Evolutionary conservation across 2,113 vertebrate species (phyloP), one percentile per base, ranked within the genome.

Genomic region (Myotis brandtii): DNA sequence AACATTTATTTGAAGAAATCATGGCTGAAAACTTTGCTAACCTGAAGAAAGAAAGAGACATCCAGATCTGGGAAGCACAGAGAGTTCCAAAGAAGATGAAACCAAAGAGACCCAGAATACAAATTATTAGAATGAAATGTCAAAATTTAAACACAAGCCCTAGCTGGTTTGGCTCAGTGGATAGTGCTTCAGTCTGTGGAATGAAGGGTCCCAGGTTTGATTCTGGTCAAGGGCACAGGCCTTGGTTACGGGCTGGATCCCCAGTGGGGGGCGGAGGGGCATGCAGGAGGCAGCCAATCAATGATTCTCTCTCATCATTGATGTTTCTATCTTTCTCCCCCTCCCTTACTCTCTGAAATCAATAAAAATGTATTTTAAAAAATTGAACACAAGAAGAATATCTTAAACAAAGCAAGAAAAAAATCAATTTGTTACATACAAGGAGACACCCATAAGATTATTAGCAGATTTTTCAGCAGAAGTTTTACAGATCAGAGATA

Each of bases 211-310:
- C 6, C 6, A 54, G 52, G 20, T 54, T 54, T 18, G 20, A 18
- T 54, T 54, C 6, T 54, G 7, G 52, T 54, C 52, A 54, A 54
- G 52, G 52, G 18, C 52, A 54, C 6, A 54, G 21, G 52, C 52
- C 52, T 21, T 18, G 18, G 52, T 54, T 54, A 1, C 6, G 7
- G 52, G 18, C 18, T 54, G 0, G 20, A 54, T 54, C 6, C 52
- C 52, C 6, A 54, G 6, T 54, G 10, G 1, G 10, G 46, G 10
- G 2, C 1, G 46, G 18, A 1, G 18, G 52, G 52, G 6, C 20
- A 20, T 54, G 18, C 52, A 54, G 52, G 52, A 21, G 52, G 52
- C 52, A 54, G 18, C 52, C 6, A 7, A 20, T 54, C 18, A 54
- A 20, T 54, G 18, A 54, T 54, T 54, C 52, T 54, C 52, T 52